Evolutionary conservation across 1,140 invertebrate species (phyloP).

Genomic region (Drosophila arawakana): DNA sequence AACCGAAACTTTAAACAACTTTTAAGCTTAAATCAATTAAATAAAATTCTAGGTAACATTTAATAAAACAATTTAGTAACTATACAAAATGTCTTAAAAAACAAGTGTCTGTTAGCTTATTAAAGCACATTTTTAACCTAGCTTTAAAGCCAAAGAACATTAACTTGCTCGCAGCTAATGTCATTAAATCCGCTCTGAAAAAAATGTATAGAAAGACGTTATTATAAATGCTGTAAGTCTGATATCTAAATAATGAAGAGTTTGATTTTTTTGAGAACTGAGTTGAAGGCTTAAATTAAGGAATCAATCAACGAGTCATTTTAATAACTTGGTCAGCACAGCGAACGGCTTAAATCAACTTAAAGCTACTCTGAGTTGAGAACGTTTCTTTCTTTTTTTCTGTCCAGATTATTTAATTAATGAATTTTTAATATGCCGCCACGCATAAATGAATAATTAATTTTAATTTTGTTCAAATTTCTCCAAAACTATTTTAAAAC

Average conservation of each 20-base stretch:
- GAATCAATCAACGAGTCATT: slow-evolving; percentile 46
- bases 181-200: background rate
- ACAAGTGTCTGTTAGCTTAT: background rate
- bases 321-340: slow-evolving; percentile 13
- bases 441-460: slow-evolving; percentile 43
- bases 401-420: slow-evolving; percentile 8
- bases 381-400: slow-evolving; percentile 32
- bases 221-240: background rate
- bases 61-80: too few species aligned
- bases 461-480: slow-evolving; percentile 39
- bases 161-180: background rate
- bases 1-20: too few species aligned
- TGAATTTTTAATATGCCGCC: slow-evolving; percentile 34
- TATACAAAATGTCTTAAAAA: too few species aligned
- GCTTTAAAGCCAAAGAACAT: background rate
- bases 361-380: slow-evolving; percentile 9
- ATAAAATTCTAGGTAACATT: too few species aligned
- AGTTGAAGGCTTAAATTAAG: slow-evolving; percentile 21
- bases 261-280: background rate
- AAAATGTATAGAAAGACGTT: background rate
- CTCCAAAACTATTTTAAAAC: slow-evolving; percentile 23
- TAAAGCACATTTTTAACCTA: background rate
- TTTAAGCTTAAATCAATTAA: too few species aligned
- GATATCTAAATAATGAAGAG: background rate
- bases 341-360: slow-evolving; percentile 21